A percentile compares a stretch with the other conserved stretches of the same genome.
phyloP scores from a whole-genome alignment of 2,113 vertebrate species.

The Chaetops frenatus region DNA sequence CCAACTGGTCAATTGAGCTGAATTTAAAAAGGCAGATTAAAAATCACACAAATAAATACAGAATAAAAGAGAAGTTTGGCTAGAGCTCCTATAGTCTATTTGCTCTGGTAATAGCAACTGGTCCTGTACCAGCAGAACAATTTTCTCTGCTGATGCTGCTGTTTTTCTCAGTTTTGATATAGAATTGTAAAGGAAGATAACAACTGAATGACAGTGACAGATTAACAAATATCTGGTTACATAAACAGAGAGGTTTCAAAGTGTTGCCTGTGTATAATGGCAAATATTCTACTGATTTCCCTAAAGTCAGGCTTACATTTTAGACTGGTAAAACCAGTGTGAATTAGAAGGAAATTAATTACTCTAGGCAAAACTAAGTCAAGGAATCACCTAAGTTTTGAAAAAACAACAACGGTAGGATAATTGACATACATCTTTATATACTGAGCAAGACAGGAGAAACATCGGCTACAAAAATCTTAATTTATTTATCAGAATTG shows the following conservation, averaged over 20 bases:
- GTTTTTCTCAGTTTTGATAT: background rate
- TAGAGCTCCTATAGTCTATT: background rate
- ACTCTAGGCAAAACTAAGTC: background rate
- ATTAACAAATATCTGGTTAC: background rate
- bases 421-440: background rate
- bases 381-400: background rate
- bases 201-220: background rate
- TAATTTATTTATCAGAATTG: background rate
- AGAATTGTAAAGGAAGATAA: background rate
- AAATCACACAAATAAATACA: background rate
- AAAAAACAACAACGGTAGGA: background rate
- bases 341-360: background rate
- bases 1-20: background rate
- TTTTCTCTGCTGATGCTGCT: background rate
- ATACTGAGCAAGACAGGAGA: background rate
- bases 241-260: background rate
- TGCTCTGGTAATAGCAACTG: background rate
- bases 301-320: background rate
- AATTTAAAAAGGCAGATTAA: background rate
- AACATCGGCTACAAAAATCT: background rate
- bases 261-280: background rate
- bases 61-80: background rate
- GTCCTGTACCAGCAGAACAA: background rate
- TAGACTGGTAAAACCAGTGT: background rate
- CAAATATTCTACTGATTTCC: background rate